phyloP scores from a whole-genome alignment of 2,888 invertebrate genomes.

The Meandrusa payeni region DNA sequence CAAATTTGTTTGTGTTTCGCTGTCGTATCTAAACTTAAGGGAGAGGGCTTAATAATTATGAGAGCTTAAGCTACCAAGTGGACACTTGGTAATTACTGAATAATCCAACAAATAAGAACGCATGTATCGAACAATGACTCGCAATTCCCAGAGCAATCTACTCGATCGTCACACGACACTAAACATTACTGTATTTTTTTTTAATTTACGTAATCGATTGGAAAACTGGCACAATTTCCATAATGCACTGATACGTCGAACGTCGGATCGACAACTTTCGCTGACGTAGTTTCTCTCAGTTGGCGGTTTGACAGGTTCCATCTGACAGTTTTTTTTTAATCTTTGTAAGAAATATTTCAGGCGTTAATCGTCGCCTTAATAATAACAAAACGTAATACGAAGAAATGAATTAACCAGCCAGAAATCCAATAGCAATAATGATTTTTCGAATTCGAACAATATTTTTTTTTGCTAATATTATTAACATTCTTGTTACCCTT shows the following conservation, averaged over 20 bases:
- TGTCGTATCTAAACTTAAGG: too few relatives aligned
- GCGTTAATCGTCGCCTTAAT: conserved; percentile 2
- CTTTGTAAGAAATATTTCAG: conserved; percentile 9
- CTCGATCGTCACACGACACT: conserved; percentile 29
- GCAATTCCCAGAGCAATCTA: conserved; percentile 1
- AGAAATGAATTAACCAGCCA: too few relatives aligned
- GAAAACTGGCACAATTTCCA: conserved; percentile 55
- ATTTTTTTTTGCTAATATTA: too few relatives aligned
- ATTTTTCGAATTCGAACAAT: too few relatives aligned
- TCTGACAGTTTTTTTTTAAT: conserved; percentile 9
- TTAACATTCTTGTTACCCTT: too few relatives aligned
- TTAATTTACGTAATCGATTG: conserved; percentile 48
- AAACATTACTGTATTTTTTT: conserved; percentile 25
- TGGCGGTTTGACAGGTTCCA: conserved; percentile 37
- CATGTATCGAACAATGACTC: conserved; percentile 9
- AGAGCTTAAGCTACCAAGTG: too few relatives aligned
- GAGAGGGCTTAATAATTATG: too few relatives aligned
- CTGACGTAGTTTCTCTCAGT: conserved; percentile 46
- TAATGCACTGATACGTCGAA: conserved; percentile 48
- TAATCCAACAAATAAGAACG: neutral
- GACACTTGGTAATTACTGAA: neutral
- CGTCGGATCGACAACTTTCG: conserved; percentile 58
- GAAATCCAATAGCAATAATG: too few relatives aligned
- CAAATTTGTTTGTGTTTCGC: too few relatives aligned
- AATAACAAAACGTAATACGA: conserved; percentile 1